phyloP scores from a whole-genome alignment of 2,888 invertebrate species.

The Rotaria sp. region DNA sequence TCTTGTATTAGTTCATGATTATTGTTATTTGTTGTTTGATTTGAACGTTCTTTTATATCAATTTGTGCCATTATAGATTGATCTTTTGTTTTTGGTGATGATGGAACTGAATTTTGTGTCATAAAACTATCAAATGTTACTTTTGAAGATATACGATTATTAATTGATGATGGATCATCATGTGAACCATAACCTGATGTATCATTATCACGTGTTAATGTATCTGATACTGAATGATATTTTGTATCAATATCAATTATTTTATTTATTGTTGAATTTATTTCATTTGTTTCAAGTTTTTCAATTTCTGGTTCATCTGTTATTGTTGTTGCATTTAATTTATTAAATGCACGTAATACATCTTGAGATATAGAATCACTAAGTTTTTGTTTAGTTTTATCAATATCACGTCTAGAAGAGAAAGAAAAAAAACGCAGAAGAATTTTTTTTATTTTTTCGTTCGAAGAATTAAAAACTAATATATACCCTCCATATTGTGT shows the following conservation, averaged over 20 bases:
- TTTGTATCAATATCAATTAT: not conserved
- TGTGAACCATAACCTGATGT: slow-evolving; percentile 26
- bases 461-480: too few species aligned
- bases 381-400: not conserved
- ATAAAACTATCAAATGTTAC: not conserved
- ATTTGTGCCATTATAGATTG: not conserved
- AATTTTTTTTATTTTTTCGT: too few species aligned
- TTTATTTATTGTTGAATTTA: not conserved
- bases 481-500: slow-evolving; percentile 2
- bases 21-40: not conserved
- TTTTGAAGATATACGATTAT: not conserved
- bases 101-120: not conserved
- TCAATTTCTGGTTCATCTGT: not conserved
- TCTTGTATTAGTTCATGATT: not conserved
- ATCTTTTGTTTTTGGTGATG: slow-evolving; percentile 13
- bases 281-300: not conserved
- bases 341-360: slow-evolving; percentile 6
- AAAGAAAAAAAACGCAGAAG: too few species aligned
- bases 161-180: not conserved
- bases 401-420: not conserved
- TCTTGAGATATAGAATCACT: not conserved
- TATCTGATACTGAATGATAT: not conserved
- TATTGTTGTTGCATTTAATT: not conserved
- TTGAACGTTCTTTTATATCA: not conserved
- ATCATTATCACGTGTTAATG: slow-evolving; percentile 23